Percentiles rank a stretch among this genome's conserved stretches.
These are phyloP conservation scores for Misgurnus mizolepis DNA, from an alignment of 2,113 vertebrate genomes.

Conservation along the genomic window DNA sequence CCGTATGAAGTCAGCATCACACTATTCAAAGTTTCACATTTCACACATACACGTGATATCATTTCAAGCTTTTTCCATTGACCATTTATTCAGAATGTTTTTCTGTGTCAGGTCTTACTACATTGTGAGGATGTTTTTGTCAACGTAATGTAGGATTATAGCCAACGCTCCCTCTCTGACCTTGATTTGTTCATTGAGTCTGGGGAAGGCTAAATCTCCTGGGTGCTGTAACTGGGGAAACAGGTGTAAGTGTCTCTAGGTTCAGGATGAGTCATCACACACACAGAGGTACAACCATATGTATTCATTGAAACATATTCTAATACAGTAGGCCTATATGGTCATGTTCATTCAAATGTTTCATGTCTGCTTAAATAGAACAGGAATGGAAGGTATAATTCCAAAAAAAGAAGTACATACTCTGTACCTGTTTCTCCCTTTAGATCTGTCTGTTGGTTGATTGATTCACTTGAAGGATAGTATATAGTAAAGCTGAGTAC, in stretches of 20 bases:
- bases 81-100: neutral
- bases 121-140: neutral
- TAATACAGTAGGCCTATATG: neutral
- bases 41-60: neutral
- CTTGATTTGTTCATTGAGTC: constrained; percentile 45
- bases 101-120: neutral
- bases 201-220: constrained; percentile 8
- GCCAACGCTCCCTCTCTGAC: constrained; percentile 28
- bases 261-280: constrained; percentile 44
- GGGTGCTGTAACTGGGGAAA: constrained; percentile 42
- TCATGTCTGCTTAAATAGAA: neutral
- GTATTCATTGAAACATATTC: neutral
- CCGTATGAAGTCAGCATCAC: constrained; percentile 14
- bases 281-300: constrained; percentile 3
- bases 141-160: constrained; percentile 39
- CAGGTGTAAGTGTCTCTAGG: constrained; percentile 45
- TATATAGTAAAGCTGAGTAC: neutral
- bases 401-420: too few species aligned
- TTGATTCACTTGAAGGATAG: neutral
- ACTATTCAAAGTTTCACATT: constrained; percentile 32
- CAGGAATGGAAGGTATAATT: too few species aligned
- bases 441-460: neutral
- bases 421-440: neutral
- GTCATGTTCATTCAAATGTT: neutral
- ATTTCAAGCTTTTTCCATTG: neutral